Evolutionary conservation across 2,888 invertebrate genomes (phyloP).

Genomic region (Oxystoma pomonae): DNA sequence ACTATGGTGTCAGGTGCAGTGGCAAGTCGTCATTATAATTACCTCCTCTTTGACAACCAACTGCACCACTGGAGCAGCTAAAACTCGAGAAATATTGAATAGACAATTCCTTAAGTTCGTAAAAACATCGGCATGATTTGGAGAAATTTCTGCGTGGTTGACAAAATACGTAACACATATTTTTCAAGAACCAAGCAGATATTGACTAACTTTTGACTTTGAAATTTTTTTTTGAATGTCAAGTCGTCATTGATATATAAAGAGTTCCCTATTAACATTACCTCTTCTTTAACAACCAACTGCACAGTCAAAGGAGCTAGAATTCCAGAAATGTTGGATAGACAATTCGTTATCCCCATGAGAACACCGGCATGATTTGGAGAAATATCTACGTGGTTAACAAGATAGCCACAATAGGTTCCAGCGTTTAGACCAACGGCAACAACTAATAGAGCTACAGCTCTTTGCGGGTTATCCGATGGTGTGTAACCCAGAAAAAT

Average conservation of each 20-base stretch:
- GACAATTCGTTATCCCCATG: slow-evolving; percentile 81
- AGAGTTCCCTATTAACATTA: slow-evolving; percentile 41
- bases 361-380: slow-evolving; percentile 79
- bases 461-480: slow-evolving; percentile 50
- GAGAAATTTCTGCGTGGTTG: slow-evolving; percentile 81
- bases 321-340: slow-evolving; percentile 75
- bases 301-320: slow-evolving; percentile 73
- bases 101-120: slow-evolving; percentile 82
- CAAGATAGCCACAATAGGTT: slow-evolving; percentile 70
- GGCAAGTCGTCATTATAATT: slow-evolving; percentile 35
- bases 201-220: too few species aligned
- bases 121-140: slow-evolving; percentile 76
- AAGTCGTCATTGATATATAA: too few species aligned
- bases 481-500: slow-evolving; percentile 55
- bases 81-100: slow-evolving; percentile 74
- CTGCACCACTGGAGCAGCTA: slow-evolving; percentile 72
- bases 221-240: too few species aligned
- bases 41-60: slow-evolving; percentile 67
- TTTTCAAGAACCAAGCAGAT: too few species aligned
- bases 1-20: too few species aligned
- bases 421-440: slow-evolving; percentile 74
- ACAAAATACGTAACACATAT: too few species aligned
- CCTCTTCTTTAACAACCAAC: slow-evolving; percentile 64
- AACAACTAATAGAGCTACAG: slow-evolving; percentile 62
- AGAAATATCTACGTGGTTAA: slow-evolving; percentile 80